phyloP scores from a whole-genome alignment of 2,113 vertebrate genomes.

The Amphiprion percula region DNA sequence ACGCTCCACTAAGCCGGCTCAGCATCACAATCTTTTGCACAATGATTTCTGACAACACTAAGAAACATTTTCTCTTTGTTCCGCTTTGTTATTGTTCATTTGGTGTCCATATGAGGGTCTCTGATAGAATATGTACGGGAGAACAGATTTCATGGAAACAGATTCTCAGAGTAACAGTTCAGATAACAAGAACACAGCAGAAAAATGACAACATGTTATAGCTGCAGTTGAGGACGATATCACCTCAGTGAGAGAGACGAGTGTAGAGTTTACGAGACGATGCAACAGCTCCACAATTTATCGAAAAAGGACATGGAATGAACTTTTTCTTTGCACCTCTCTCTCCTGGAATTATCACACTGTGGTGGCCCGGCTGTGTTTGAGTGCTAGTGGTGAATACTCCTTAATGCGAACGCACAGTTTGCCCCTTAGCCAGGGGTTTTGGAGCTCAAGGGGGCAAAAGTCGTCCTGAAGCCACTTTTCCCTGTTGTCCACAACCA shows the following conservation, averaged over 20 bases:
- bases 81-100: constrained; percentile 65
- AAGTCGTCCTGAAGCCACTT: constrained; percentile 91
- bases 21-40: constrained; percentile 40
- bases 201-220: constrained; percentile 36
- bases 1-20: constrained; percentile 49
- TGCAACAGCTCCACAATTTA: constrained; percentile 4
- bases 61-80: constrained; percentile 59
- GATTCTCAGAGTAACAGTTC: constrained; percentile 53
- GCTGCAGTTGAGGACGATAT: constrained; percentile 42
- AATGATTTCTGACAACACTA: constrained; percentile 49
- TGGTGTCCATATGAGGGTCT: constrained; percentile 71
- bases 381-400: constrained; percentile 88
- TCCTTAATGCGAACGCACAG: constrained; percentile 91
- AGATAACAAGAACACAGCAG: constrained; percentile 48
- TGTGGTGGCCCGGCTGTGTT: constrained; percentile 88
- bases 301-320: neutral
- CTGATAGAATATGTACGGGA: constrained; percentile 47
- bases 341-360: constrained; percentile 82
- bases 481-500: constrained; percentile 84
- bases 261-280: constrained; percentile 10
- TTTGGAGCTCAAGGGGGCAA: constrained; percentile 88
- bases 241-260: constrained; percentile 29
- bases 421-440: constrained; percentile 85
- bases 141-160: constrained; percentile 59
- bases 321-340: neutral